Percentiles rank a stretch among this genome's conserved stretches.
Evolutionary conservation across 1,140 invertebrate species (phyloP).

Genomic region (Vollenhovia emeryi): DNA sequence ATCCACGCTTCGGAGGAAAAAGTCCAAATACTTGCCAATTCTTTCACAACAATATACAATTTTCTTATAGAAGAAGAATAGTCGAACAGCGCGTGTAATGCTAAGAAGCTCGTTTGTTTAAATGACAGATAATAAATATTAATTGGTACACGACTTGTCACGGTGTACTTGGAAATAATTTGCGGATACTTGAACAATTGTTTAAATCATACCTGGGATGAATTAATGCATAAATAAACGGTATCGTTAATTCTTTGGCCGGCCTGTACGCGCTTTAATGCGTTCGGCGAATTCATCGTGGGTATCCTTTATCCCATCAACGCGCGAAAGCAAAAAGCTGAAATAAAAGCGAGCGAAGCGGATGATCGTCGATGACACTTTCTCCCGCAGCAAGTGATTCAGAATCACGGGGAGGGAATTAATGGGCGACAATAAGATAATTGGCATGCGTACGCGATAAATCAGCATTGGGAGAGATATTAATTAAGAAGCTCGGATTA

Average conservation of each 20-base stretch:
- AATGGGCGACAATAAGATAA: constrained; percentile 13
- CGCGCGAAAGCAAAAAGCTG: constrained; percentile 14
- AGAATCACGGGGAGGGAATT: constrained; percentile 17
- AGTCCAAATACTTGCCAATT: neutral
- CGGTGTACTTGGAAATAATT: neutral
- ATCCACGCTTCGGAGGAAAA: neutral
- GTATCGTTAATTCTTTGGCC: constrained; percentile 14
- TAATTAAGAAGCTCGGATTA: constrained; percentile 1
- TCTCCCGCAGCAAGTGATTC: constrained; percentile 13
- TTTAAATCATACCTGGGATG: neutral
- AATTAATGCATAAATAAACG: constrained; percentile 5
- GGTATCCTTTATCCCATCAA: constrained; percentile 56
- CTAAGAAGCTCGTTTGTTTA: no score
- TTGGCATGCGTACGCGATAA: constrained; percentile 7
- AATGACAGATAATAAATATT: neutral
- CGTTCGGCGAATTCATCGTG: constrained; percentile 50
- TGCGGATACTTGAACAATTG: neutral
- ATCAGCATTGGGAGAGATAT: neutral
- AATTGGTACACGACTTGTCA: neutral
- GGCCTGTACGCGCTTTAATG: constrained; percentile 22
- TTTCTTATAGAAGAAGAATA: no score
- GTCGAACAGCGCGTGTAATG: no score
- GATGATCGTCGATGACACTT: constrained; percentile 24
- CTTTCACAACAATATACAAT: no score
- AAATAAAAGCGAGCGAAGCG: neutral